Evolutionary conservation across 2,113 vertebrate species (phyloP), one percentile per base, ranked within the genome.

Genomic region (Anser brachyrhynchus): DNA sequence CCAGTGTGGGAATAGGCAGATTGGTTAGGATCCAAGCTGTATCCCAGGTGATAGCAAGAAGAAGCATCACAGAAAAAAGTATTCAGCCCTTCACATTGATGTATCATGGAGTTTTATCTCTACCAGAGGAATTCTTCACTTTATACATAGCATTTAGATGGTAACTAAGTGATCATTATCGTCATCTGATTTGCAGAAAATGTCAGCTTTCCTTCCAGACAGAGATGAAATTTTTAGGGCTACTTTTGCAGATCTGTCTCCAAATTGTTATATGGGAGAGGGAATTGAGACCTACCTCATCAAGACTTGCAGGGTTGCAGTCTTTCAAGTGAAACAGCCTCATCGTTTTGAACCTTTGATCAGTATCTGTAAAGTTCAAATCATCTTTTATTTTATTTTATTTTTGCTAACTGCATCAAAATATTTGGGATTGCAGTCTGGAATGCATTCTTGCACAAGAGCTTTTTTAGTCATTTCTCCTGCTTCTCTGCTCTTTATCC

Each of bases 121-220:
- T 66, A 19, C 64, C 54, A 73, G 62, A 81, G 52, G 67, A 77
- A 95, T 88, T 69, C 72, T 94, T 91, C 85, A 33, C 15, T 43
- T 78, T 51, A 52, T 46, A 74, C 19, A 37, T 4, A 81, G 66
- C 31, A 69, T 87, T 89, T 75, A 82, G 82, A 61, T 69, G 75
- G 52, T 20, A 94, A 69, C 76, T 52, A 95, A 84, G 65, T 21
- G 49, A 88, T 90, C 58, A 26, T 43, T 84, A 64, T 46, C 46
- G 39, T 81, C 43, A 61, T 43, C 54, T 82, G 66, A 49, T 75
- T 65, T 89, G 49, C 65, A 92, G 89, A 89, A 93, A 95, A 91
- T 28, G 37, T 35, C 67, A 89, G 74, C 39, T 91, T 92, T 69
- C 81, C 89, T 82, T 49, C 70, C 89, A 79, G 55, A 73, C 10